Evolutionary conservation across 2,888 invertebrate species (phyloP), one percentile per base, ranked within the genome.

Genomic region (Leptura quadrifasciata): DNA sequence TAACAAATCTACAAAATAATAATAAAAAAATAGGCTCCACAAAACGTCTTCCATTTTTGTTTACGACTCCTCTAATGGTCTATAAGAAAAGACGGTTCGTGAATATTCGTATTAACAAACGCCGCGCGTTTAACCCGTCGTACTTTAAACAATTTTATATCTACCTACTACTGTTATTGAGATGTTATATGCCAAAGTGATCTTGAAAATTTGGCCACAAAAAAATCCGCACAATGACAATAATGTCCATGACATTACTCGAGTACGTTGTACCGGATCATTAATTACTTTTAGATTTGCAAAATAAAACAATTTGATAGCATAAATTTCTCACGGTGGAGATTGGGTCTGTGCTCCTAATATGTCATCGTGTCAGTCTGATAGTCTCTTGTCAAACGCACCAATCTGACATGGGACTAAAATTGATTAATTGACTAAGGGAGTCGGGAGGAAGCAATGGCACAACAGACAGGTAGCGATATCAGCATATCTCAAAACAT

Each of bases 401-500:
- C 65, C 74, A 75, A 77, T 78, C 79, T 80, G 82, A 82, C 82
- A 79, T 74, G 79, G 81, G 80, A 79, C 79, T 75, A 80, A 78
- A 75, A 63, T 78, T 83, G 83, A 83, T 83, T 81, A 82, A 82
- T 82, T 76, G 79, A 73, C 68, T 79, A 47, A 64, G 63, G 57
- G 74, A 54, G 35, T 18, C 57, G 60, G 78, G 78, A 73, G 61
- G 72, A 73, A 69, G 73, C 68, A 63, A 52, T 47, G 52, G 71
- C 39, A 39, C 15, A 39, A 65, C 39, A 73, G 57, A 72, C 68
- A 74, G 69, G 77, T 75, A 77, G 72, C 75, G 57, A 54, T 64
- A 76, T 76, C 76, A 73, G 57, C 54, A 24, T 61, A 72, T 67
- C 57, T 69, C 35, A 20, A 58, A 58, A 57, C 58, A 69, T 69